phyloP scores from a whole-genome alignment of 1,140 invertebrate species.

The Myzus persicae region DNA sequence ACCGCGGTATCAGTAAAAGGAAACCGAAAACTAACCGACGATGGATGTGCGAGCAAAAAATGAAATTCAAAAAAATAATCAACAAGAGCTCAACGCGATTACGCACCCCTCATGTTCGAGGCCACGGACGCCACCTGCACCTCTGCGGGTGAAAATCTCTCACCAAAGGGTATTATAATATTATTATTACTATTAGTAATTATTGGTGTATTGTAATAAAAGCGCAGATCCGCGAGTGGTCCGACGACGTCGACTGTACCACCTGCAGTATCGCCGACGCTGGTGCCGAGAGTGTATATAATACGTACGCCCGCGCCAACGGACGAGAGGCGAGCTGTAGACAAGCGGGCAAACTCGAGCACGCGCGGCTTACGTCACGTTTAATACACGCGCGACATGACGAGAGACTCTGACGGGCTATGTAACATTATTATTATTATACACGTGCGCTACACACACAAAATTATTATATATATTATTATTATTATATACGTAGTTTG shows the following conservation, averaged over 20 bases:
- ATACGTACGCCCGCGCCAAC: neutral
- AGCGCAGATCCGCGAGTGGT: neutral
- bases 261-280: constrained; percentile 10
- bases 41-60: neutral
- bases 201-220: neutral
- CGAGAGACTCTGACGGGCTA: constrained; percentile 37
- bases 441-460: neutral
- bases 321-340: neutral
- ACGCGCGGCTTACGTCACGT: constrained; percentile 47
- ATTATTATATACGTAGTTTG: constrained; percentile 16
- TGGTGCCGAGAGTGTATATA: neutral
- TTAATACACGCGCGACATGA: constrained; percentile 8
- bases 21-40: neutral
- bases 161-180: neutral
- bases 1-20: neutral
- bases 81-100: neutral
- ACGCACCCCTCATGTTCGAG: neutral
- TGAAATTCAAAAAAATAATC: neutral
- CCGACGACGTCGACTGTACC: neutral
- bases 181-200: neutral
- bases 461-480: constrained; percentile 9
- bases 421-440: constrained; percentile 24
- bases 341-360: neutral
- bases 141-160: neutral
- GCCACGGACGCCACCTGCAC: neutral